Percentiles rank a stretch among this genome's conserved stretches.
Conservation (phyloP, 2,888 invertebrate genomes). For the Oeneis ivallda region DNA sequence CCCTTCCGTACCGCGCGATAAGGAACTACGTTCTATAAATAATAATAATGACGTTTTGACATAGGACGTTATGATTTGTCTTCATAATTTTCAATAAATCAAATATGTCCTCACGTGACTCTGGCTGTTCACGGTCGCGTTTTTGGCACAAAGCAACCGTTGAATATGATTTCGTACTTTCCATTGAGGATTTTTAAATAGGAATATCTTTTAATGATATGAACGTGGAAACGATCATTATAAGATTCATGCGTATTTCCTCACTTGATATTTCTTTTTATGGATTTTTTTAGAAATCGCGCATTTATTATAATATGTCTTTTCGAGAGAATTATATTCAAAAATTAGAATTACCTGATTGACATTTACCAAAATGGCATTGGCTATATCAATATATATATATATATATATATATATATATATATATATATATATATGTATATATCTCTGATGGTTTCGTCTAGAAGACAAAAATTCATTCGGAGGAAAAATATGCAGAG, state of each 20-base stretch:
- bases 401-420: too few relatives aligned
- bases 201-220: slow-evolving; percentile 10
- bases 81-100: not conserved
- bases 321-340: not conserved
- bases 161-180: slow-evolving; percentile 20
- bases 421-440: too few relatives aligned
- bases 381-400: too few relatives aligned
- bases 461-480: too few relatives aligned
- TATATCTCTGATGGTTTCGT: too few relatives aligned
- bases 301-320: not conserved
- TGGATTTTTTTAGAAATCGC: not conserved
- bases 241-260: not conserved
- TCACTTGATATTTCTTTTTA: not conserved
- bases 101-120: not conserved
- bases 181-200: not conserved
- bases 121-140: not conserved
- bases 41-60: too few relatives aligned
- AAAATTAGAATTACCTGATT: too few relatives aligned
- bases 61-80: too few relatives aligned
- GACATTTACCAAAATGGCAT: too few relatives aligned
- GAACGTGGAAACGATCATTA: slow-evolving; percentile 5
- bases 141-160: slow-evolving; percentile 3
- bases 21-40: too few relatives aligned
- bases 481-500: too few relatives aligned
- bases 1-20: too few relatives aligned